These are phyloP conservation scores for Amphipoea oculea DNA, from an alignment of 2,888 invertebrate genomes.

Conservation along the genomic window DNA sequence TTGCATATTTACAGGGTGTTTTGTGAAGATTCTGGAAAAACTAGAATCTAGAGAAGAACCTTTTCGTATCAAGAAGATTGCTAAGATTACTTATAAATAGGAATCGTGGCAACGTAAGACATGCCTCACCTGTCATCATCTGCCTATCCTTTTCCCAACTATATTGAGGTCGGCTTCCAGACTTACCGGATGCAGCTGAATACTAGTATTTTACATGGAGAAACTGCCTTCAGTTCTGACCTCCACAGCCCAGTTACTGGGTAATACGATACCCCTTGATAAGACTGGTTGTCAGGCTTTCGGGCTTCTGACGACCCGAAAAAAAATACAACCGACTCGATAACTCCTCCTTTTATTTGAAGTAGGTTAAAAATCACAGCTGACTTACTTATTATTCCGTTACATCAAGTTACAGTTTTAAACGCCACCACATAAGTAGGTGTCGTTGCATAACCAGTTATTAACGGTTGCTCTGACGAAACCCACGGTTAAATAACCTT, in stretches of 20 bases:
- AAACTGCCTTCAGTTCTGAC: too few species aligned
- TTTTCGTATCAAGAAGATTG: background rate
- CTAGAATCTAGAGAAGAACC: background rate
- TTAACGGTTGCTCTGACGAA: constrained; percentile 66
- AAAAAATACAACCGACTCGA: background rate
- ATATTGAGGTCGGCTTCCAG: too few species aligned
- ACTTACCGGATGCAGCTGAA: too few species aligned
- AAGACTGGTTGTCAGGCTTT: too few species aligned
- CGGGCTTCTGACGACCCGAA: too few species aligned
- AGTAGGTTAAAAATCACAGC: constrained; percentile 16
- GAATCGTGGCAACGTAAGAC: background rate
- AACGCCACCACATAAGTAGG: constrained; percentile 52
- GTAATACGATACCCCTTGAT: too few species aligned
- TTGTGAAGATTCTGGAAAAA: background rate
- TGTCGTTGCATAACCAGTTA: constrained; percentile 63
- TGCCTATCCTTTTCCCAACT: too few species aligned
- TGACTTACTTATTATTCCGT: constrained; percentile 56
- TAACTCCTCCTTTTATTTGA: background rate
- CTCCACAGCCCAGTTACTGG: too few species aligned
- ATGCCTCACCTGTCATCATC: too few species aligned
- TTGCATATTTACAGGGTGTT: background rate
- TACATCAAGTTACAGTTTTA: constrained; percentile 62
- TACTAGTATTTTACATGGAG: too few species aligned
- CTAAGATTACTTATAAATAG: background rate
- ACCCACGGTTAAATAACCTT: constrained; percentile 62